Base-by-base conservation (phyloP, 2,888 invertebrate genomes). In the Calameuta filiformis region DNA sequence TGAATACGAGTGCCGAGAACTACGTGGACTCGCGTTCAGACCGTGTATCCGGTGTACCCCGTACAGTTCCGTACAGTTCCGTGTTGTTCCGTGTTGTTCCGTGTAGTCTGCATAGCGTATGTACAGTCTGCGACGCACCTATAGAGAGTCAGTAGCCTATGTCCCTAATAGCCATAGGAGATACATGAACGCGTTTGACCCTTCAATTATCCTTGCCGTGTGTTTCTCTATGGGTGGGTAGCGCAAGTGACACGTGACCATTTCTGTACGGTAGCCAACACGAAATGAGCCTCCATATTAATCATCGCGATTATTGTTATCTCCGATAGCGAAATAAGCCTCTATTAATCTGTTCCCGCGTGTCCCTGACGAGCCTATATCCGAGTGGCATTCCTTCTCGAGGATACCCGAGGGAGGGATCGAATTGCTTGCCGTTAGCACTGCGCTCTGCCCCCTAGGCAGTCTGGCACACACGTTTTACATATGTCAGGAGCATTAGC, bases 201-300 rank as follows among this genome's bases (percentile, higher is more conserved):
- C 56, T 56, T 56, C 56, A 23, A 56, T 56, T 56, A 56, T 56
- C 56, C 56, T 56, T 23, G 23, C 56, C 6, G 56, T 56, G 56
- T 56, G 56, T 56, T 79, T 78, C 78, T 76, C 73, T 75, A 76
- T 75, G 76, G 40, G 40, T 68, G 76, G 73, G 77, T 76, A 76
- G 75, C 75, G 40, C n/a, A 75, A 75, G 75, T 75, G 71, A 78
- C 76, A 68, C 56, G 73, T 37, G 78, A 30, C 69, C 35, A 78
- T 76, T 40, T 56, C 75, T 76, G 30, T 77, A 73, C 40, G 71
- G 31, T 78, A 31, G 23, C 23, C 56, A 69, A 85, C 80, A 73
- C 80, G 77, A 84, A 84, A 87, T 86, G 85, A 87, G 84, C 86
- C 86, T 84, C 83, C 83, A 79, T 83, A 87, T 89, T 89, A 88